These are phyloP conservation scores for Pygoscelis adeliae DNA, from an alignment of 2,113 vertebrate genomes.

Conservation along the genomic window DNA sequence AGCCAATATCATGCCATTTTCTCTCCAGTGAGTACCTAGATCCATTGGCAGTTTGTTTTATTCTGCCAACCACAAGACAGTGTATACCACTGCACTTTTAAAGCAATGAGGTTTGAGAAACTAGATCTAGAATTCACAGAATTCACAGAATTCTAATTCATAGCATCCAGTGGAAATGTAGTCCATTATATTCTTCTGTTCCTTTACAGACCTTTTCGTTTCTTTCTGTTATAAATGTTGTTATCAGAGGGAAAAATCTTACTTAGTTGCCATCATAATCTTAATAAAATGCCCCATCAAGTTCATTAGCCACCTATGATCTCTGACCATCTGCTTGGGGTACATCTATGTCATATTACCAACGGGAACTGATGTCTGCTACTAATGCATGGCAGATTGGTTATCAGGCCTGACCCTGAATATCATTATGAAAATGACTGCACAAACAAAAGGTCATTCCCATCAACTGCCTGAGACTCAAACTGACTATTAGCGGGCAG, in stretches of 20 bases:
- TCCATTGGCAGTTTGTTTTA: neutral
- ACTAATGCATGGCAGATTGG: neutral
- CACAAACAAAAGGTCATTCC: neutral
- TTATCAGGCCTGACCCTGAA: neutral
- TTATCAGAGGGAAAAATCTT: neutral
- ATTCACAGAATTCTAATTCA: neutral
- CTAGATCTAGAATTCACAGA: neutral
- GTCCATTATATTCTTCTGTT: neutral
- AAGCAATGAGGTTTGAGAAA: neutral
- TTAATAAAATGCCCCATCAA: neutral
- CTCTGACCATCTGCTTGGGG: neutral
- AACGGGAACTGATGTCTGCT: neutral
- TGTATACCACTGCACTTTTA: neutral
- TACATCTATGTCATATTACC: neutral
- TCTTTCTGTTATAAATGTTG: neutral
- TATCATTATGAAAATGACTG: neutral
- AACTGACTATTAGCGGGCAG: neutral
- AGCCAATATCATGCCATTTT: neutral
- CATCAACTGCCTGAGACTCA: neutral
- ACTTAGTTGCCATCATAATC: neutral
- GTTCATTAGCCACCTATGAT: neutral
- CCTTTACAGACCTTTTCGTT: neutral
- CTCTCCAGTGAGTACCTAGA: neutral
- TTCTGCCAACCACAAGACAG: neutral
- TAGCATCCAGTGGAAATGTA: accelerated